Conservation (phyloP, 92 coral and sea anemone genomes). For the Heliopora coerulea region DNA sequence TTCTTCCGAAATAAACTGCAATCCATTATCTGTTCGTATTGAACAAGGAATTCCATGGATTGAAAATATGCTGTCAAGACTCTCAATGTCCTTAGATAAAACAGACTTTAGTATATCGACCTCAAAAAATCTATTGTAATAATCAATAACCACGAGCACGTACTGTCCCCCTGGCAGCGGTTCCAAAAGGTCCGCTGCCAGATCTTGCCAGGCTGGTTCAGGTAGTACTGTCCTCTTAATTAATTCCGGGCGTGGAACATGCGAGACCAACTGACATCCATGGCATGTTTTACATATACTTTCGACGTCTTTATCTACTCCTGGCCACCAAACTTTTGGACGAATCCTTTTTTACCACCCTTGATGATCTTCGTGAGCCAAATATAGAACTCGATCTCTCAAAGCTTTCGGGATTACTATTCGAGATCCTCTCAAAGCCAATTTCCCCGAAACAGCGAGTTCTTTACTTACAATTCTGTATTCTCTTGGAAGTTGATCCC, state of each 20-base stretch:
- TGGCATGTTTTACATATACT: slow-evolving; percentile 38
- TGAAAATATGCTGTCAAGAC: too few species aligned
- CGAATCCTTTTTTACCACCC: slow-evolving; percentile 36
- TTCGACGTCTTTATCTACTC: slow-evolving; percentile 39
- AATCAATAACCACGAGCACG: too few species aligned
- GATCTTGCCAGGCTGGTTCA: slow-evolving; percentile 37
- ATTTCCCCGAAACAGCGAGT: slow-evolving; percentile 42
- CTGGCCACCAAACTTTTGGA: slow-evolving; percentile 50
- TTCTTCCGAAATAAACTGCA: too few species aligned
- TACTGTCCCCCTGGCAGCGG: too few species aligned
- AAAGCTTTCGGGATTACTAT: slow-evolving; percentile 28
- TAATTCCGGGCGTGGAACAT: slow-evolving; percentile 29
- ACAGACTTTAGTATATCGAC: too few species aligned
- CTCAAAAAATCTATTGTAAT: too few species aligned
- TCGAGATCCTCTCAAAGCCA: slow-evolving; percentile 36
- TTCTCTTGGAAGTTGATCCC: slow-evolving; percentile 32
- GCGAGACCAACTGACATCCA: slow-evolving; percentile 49
- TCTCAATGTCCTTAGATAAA: too few species aligned
- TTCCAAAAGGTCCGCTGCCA: slow-evolving; percentile 44
- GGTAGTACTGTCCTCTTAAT: slow-evolving; percentile 35
- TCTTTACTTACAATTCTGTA: slow-evolving; percentile 37
- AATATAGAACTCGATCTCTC: slow-evolving; percentile 34
- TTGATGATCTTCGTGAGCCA: slow-evolving; percentile 48
- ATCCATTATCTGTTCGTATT: too few species aligned
- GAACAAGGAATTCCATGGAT: too few species aligned